Evolutionary conservation across 2,888 invertebrate genomes (phyloP), one percentile per base, ranked within the genome.

Genomic region (Mythimna ferrago): DNA sequence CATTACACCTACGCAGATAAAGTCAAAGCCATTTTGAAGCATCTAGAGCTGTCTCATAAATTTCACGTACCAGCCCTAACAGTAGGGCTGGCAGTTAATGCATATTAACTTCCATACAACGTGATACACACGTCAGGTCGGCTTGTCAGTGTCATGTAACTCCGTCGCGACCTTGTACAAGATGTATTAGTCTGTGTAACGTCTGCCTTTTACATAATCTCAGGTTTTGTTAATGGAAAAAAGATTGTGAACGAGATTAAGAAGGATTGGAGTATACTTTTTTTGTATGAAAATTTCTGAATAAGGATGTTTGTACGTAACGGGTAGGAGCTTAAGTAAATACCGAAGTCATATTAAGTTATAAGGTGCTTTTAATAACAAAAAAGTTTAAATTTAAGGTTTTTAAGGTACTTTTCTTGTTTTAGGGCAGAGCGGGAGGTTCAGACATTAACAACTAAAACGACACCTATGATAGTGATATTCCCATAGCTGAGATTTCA

Each of bases 31-130:
- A 60, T 61, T 60, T 65, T 21, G 38, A 14, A 51, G 26, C 54
- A 56, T 16, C 48, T 60, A 60, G 51, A 64, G 32, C 41, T 57
- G 66, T 70, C 53, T 32, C 66, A 56, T 68, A 73, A 83, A 72
- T 72, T 58, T 21, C 58, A 70, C 44, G 76, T 53, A 35, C 56
- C 84, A 84, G 7, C 85, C 86, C 78, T 84, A 76, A 51, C 66
- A 16, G 69, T 73, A 82, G 73, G 73, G 77, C 57, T 81, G 75
- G 53, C 69, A 76, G 76, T 66, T 83, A 86, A 82, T 85, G 82
- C 84, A 86, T 86, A 84, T 84, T 85, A 82, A 83, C 78, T 79
- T 74, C 77, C 73, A 71, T 57, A 84, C 66, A 78, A 63, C 73
- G 74, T 75, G 73, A 76, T 76, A 78, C 61, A 80, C 74, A 80